Evolutionary conservation across 2,888 invertebrate species (phyloP), one percentile per base, ranked within the genome.

Genomic region (Sacculina carcini): DNA sequence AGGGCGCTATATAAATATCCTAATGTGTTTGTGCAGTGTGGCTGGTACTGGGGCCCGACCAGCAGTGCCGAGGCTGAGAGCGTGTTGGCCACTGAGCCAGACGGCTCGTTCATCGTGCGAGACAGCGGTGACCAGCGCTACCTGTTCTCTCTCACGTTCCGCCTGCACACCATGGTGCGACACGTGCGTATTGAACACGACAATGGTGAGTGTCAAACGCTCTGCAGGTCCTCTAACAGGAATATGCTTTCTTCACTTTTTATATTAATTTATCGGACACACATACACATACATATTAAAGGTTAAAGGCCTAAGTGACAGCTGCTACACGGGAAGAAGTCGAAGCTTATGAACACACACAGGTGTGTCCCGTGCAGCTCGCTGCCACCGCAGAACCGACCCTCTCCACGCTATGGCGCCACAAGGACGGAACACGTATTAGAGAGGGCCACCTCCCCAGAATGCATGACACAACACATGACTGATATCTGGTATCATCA

Each of bases 21-120:
- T 16, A 44, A 16, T 39, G n/a, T 48, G 26, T 49, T 39, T 61
- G 71, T 66, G 58, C 64, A 86, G 85, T 86, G 82, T 64, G 87
- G 86, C 40, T 89, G 89, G 89, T 89, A 89, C 64, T 89, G 89
- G 89, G 89, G 89, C 54, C 86, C 87, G 32, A 75, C 89, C 61
- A 83, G 85, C 24, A 82, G 85, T 51, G 85, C 86, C 66, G 79
- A 81, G 53, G 87, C 89, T 2, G 89, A 89, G 65, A 85, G 84
- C 67, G 79, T 89, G 56, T 69, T 89, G 48, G 82, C 81, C 4
- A 83, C 82, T 62, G 89, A 89, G 66, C 86, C 87, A 1, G 87
- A 89, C 62, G 89, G 87, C 9, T 87, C 87, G 16, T 89, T 89
- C 63, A 84, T 89, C 58, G 87, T 89, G 14, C 75, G 89, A 56